A percentile compares a stretch with the other conserved stretches of the same genome.
These are phyloP conservation scores for Drosophila bipectinata DNA, from an alignment of 1,140 invertebrate genomes.

Conservation along the genomic window DNA sequence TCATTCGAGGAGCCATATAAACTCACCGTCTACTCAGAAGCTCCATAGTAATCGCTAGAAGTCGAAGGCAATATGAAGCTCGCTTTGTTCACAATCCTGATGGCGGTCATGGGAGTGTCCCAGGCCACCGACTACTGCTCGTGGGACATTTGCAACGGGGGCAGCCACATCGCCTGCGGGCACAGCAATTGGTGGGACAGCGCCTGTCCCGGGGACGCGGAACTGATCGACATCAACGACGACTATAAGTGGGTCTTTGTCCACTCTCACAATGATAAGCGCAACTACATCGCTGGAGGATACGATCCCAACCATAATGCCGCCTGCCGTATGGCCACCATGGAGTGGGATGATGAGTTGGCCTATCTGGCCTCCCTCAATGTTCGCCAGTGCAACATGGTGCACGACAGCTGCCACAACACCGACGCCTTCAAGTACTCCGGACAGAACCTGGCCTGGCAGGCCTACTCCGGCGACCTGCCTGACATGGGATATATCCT, in stretches of 20 bases:
- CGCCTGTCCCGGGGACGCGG: slow-evolving; percentile 46
- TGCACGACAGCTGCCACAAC: slow-evolving; percentile 68
- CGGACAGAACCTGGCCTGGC: slow-evolving; percentile 69
- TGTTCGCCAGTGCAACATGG: slow-evolving; percentile 58
- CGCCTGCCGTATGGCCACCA: slow-evolving; percentile 69
- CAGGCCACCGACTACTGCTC: slow-evolving; percentile 59
- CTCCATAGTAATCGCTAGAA: not conserved
- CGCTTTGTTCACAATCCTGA: slow-evolving; percentile 20
- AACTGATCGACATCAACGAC: slow-evolving; percentile 48
- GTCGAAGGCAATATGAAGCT: slow-evolving; percentile 35
- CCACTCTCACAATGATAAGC: slow-evolving; percentile 52
- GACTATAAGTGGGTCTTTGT: slow-evolving; percentile 48
- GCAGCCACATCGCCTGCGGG: slow-evolving; percentile 53
- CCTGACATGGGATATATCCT: slow-evolving; percentile 28
- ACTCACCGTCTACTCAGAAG: not conserved
- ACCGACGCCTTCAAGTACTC: slow-evolving; percentile 61
- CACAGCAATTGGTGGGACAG: slow-evolving; percentile 50
- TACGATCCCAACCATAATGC: slow-evolving; percentile 42
- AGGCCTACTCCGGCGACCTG: slow-evolving; percentile 29
- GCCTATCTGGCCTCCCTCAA: slow-evolving; percentile 61
- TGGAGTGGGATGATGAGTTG: slow-evolving; percentile 71
- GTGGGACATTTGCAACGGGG: slow-evolving; percentile 41
- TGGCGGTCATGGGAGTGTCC: slow-evolving; percentile 2
- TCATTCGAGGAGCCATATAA: slow-evolving; percentile 8
- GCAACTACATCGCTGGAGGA: slow-evolving; percentile 61